A percentile compares a stretch with the other conserved stretches of the same genome.
phyloP scores from a whole-genome alignment of 2,113 vertebrate species.

The Maccullochella peelii region DNA sequence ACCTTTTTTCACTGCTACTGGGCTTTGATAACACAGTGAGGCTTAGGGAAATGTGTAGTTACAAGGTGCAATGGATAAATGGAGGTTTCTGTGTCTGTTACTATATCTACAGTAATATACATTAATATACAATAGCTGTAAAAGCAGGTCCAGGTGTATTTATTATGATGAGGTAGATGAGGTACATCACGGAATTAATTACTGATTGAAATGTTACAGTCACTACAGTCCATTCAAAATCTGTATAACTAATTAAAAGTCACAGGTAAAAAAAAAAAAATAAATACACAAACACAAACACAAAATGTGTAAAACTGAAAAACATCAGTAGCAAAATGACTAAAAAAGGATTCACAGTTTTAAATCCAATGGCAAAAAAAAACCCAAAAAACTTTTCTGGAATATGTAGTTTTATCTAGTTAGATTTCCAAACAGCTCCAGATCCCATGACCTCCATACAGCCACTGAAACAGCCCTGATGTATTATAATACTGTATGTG shows the following conservation, averaged over 20 bases:
- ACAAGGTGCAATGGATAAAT: neutral
- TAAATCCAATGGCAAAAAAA: neutral
- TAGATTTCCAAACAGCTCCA: constrained; percentile 26
- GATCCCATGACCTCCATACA: constrained; percentile 14
- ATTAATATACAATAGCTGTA: neutral
- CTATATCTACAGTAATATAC: neutral
- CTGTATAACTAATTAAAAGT: neutral
- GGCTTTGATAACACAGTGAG: constrained; percentile 13
- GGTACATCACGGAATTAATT: neutral
- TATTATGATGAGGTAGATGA: neutral
- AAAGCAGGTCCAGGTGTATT: neutral
- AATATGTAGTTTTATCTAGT: constrained; percentile 3
- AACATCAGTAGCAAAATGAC: neutral
- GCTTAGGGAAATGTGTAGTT: constrained; percentile 14
- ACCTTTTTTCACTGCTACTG: constrained; percentile 7
- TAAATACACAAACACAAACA: constrained; percentile 3
- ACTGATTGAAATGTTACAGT: neutral
- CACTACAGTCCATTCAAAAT: neutral
- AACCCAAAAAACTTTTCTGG: neutral
- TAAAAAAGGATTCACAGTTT: neutral
- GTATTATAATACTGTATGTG: constrained; percentile 48
- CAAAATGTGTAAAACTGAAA: neutral
- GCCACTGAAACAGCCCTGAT: constrained; percentile 35
- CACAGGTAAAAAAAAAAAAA: neutral
- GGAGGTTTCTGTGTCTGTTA: neutral